Conservation (phyloP, 2,113 vertebrate genomes). For the Brachyhypopomus occidentalis region DNA sequence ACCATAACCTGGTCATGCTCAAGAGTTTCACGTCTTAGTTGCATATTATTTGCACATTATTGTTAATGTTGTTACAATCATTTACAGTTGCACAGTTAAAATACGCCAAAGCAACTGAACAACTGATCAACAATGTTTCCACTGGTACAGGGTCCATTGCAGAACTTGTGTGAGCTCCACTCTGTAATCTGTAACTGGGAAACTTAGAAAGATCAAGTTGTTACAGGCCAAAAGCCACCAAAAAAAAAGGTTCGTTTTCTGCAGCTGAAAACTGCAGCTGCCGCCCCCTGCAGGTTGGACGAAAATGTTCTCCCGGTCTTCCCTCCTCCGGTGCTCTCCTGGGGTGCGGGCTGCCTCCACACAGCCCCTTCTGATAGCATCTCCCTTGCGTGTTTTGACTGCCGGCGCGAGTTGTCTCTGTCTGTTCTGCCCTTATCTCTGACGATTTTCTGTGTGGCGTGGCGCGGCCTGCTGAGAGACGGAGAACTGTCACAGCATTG, state of each 20-base stretch:
- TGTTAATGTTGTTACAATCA: too few species aligned
- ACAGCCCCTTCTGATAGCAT: constrained; percentile 54
- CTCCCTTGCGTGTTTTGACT: constrained; percentile 60
- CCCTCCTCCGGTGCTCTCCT: constrained; percentile 17
- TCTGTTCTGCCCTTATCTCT: constrained; percentile 55
- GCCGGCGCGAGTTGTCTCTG: constrained; percentile 51
- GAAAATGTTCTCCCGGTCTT: background rate
- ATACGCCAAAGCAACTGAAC: too few species aligned
- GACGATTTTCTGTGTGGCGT: constrained; percentile 44
- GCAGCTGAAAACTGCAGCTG: background rate
- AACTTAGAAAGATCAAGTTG: too few species aligned
- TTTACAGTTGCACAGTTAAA: too few species aligned
- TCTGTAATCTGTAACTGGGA: too few species aligned
- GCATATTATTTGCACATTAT: too few species aligned
- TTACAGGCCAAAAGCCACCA: background rate
- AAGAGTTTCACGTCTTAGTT: too few species aligned
- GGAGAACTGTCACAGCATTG: constrained; percentile 33
- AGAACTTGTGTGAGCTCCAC: too few species aligned
- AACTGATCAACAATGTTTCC: too few species aligned
- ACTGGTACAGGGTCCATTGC: too few species aligned
- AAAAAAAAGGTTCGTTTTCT: background rate
- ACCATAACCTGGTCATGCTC: too few species aligned
- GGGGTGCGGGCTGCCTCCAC: constrained; percentile 31
- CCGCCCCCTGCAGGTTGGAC: constrained; percentile 1
- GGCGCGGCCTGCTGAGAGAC: constrained; percentile 34